Percentiles rank a stretch among this genome's conserved stretches.
Conservation (phyloP, 2,888 invertebrate species). For the Merodon equestris region DNA sequence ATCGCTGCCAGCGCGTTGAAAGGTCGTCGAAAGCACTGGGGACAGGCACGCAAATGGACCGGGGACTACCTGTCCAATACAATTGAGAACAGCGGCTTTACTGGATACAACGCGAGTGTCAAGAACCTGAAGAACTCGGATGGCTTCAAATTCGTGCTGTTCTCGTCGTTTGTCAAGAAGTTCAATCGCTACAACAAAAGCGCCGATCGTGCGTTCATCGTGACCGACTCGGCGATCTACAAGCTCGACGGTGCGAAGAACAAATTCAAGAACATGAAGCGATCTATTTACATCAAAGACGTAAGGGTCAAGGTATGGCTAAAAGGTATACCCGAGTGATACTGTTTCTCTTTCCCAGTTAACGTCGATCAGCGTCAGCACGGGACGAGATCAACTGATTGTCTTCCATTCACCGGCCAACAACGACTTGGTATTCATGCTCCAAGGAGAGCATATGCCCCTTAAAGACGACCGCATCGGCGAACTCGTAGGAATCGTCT, state of each 20-base stretch:
- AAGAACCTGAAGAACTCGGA: conserved; percentile 85
- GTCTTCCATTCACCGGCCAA: conserved; percentile 91
- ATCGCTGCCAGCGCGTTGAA: conserved; percentile 86
- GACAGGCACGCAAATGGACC: conserved; percentile 88
- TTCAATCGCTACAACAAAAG: conserved; percentile 84
- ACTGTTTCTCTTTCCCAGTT: conserved; percentile 80
- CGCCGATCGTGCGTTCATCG: conserved; percentile 91
- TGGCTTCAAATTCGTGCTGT: conserved; percentile 81
- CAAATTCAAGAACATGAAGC: conserved; percentile 93
- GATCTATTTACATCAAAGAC: conserved; percentile 89
- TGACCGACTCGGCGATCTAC: conserved; percentile 91
- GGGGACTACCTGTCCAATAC: conserved; percentile 88
- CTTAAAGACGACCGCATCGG: conserved; percentile 88
- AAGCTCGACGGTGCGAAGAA: conserved; percentile 88
- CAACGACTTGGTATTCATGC: conserved; percentile 93
- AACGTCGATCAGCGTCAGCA: conserved; percentile 91
- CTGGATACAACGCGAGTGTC: conserved; percentile 84
- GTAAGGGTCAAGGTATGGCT: conserved; percentile 77
- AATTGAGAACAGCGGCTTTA: conserved; percentile 84
- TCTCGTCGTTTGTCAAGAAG: conserved; percentile 78
- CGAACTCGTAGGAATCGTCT: conserved; percentile 90
- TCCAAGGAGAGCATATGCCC: conserved; percentile 79
- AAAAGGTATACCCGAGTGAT: background rate
- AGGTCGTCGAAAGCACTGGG: conserved; percentile 83
- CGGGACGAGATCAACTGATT: conserved; percentile 91